These are phyloP conservation scores for Centruroides vittatus DNA, from an alignment of 1,140 invertebrate genomes.

Conservation along the genomic window DNA sequence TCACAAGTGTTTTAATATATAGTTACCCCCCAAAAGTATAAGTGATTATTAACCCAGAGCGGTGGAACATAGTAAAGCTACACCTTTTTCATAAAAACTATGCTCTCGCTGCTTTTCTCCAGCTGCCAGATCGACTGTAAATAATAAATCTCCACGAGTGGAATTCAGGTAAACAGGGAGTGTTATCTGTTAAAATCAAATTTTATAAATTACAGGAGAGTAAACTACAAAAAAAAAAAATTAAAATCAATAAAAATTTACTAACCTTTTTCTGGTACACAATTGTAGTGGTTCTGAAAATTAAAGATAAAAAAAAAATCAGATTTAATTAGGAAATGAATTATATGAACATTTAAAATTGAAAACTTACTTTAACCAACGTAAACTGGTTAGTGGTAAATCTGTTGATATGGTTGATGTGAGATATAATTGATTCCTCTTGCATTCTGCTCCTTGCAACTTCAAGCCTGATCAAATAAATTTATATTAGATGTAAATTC, in stretches of 20 bases:
- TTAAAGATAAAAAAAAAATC: no score
- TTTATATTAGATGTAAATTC: background rate
- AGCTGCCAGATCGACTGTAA: constrained; percentile 86
- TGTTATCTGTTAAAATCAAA: constrained; percentile 42
- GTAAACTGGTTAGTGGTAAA: constrained; percentile 67
- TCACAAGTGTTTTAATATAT: no score
- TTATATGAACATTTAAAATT: no score
- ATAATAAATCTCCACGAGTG: constrained; percentile 82
- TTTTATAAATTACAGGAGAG: no score
- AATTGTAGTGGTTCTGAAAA: no score
- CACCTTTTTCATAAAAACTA: constrained; percentile 93
- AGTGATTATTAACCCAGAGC: constrained; percentile 51
- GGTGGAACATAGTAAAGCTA: constrained; percentile 83
- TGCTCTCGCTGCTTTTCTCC: constrained; percentile 71
- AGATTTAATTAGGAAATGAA: no score
- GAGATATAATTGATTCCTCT: constrained; percentile 76
- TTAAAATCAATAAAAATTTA: no score
- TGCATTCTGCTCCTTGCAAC: constrained; percentile 84
- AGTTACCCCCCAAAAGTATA: no score
- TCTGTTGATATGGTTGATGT: constrained; percentile 90
- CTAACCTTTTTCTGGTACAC: no score
- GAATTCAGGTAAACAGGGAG: constrained; percentile 96
- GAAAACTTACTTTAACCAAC: constrained; percentile 54
- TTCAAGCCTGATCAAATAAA: constrained; percentile 52
- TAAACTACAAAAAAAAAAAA: no score